A percentile compares a stretch with the other conserved stretches of the same genome.
Evolutionary conservation across 2,797 vertebrate genomes (phyloP).

Genomic region (Betta splendens): DNA sequence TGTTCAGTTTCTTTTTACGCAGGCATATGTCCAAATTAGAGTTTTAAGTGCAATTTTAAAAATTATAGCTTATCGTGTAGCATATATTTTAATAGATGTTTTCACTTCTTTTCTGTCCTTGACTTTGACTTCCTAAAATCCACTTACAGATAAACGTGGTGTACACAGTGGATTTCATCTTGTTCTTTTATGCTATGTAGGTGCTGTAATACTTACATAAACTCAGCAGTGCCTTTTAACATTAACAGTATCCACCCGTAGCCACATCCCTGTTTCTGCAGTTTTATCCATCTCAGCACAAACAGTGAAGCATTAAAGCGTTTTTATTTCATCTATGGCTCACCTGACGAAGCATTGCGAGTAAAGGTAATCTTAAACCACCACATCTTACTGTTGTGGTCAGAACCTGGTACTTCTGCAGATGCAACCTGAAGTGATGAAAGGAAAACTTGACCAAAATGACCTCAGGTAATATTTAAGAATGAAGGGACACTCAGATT

Average conservation of each 20-base stretch:
- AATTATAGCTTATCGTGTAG: no score
- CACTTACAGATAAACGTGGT: neutral
- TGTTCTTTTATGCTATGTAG: neutral
- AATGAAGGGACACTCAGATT: no score
- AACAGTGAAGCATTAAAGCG: slow-evolving; percentile 38
- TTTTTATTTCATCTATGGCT: slow-evolving; percentile 25
- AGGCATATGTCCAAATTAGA: no score
- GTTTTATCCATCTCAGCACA: slow-evolving; percentile 35
- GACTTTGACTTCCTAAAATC: neutral
- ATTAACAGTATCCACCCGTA: slow-evolving; percentile 3
- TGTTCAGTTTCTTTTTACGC: no score
- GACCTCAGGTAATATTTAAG: no score
- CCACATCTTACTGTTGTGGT: neutral
- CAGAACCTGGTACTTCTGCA: no score
- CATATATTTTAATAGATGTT: no score
- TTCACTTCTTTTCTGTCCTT: neutral
- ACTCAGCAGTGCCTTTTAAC: slow-evolving; percentile 7
- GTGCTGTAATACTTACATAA: slow-evolving; percentile 1
- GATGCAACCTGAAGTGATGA: no score
- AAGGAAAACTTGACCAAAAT: no score
- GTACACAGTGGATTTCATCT: neutral
- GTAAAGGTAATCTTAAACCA: slow-evolving; percentile 29
- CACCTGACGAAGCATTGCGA: slow-evolving; percentile 44
- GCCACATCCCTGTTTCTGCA: slow-evolving; percentile 13
- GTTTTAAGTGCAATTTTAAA: no score